Evolutionary conservation across 2,888 invertebrate species (phyloP), one percentile per base, ranked within the genome.

Genomic region (Hedychridium roseum): DNA sequence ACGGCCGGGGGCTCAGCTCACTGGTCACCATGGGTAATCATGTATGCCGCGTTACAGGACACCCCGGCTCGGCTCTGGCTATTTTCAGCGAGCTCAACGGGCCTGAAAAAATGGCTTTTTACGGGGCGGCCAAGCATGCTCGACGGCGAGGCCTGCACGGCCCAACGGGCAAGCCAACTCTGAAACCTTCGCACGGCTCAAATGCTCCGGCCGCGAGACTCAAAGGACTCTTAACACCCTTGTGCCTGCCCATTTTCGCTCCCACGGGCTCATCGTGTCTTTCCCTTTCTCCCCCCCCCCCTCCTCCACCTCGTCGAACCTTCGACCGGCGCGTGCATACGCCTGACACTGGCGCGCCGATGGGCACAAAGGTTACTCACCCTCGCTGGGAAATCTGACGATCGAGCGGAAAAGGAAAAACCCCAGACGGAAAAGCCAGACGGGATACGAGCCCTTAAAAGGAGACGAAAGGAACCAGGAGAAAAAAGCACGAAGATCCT

Each of bases 11-110:
- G 55, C 61, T 66, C 70, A 70, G 71, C 64, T 71, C 70, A 70
- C 45, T 68, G 73, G 62, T 66, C 63, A 67, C 61, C 58, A 62
- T 60, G 68, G 62, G 68, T 74, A 76, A 76, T 78, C 77, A 72
- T 60, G 64, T 71, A 71, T 76, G 53, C 48, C 40, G 7, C 44
- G 51, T 60, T 62, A 61, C 61, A 48, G 58, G 59, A 18, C 46
- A 40, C 50, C 15, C 20, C 15, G 15, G 38, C n/a, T 18, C 38
- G 18, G 40, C 28, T 42, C 26, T 37, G 47, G 43, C 60, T 50
- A 52, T 64, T 65, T 67, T 63, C 58, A 54, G 55, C 57, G 54
- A n/a, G n/a, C n/a, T 51, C 55, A 60, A 60, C 49, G 54, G 60
- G 66, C 59, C 58, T 59, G 68, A 50, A 61, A 67, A 68, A 64